phyloP scores from a whole-genome alignment of 1,140 invertebrate species.

The Drosophila busckii region DNA sequence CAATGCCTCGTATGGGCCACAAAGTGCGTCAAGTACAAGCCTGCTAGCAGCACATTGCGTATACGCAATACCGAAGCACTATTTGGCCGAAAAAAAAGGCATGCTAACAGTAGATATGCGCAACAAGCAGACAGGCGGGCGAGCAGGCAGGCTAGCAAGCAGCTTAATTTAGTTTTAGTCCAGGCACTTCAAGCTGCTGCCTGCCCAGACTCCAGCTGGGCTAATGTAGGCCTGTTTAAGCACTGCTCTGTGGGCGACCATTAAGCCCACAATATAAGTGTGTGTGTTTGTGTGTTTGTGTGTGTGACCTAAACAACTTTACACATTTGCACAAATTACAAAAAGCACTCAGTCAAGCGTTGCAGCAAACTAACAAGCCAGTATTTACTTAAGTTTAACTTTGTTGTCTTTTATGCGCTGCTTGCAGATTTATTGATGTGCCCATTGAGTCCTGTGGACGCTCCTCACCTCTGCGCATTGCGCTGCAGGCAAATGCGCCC shows the following conservation, averaged over 20 bases:
- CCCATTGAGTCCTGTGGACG: slow-evolving; percentile 88
- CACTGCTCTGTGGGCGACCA: slow-evolving; percentile 14
- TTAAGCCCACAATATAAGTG: slow-evolving; percentile 50
- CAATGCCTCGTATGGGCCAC: slow-evolving; percentile 38
- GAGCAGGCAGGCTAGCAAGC: slow-evolving; percentile 32
- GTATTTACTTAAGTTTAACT: slow-evolving; percentile 3
- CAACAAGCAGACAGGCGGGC: slow-evolving; percentile 23
- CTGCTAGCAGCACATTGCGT: slow-evolving; percentile 28
- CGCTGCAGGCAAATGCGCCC: slow-evolving; percentile 84
- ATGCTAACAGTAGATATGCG: too few species aligned
- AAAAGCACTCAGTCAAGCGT: slow-evolving; percentile 10
- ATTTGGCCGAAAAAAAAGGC: slow-evolving; percentile 5
- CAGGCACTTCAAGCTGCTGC: slow-evolving; percentile 14
- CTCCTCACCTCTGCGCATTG: slow-evolving; percentile 84
- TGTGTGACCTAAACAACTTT: slow-evolving; percentile 33
- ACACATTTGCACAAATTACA: slow-evolving; percentile 19
- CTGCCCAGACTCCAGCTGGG: slow-evolving; percentile 5
- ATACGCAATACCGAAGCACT: slow-evolving; percentile 44
- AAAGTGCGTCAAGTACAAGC: slow-evolving; percentile 59
- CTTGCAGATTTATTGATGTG: slow-evolving; percentile 85
- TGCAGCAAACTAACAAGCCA: slow-evolving; percentile 9
- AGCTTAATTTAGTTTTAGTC: slow-evolving; percentile 55
- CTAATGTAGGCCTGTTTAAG: slow-evolving; percentile 42
- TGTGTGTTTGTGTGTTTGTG: too few species aligned
- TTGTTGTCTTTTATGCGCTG: slow-evolving; percentile 13